These are phyloP conservation scores for Parascotia fuliginaria DNA, from an alignment of 2,888 invertebrate genomes.

Conservation along the genomic window DNA sequence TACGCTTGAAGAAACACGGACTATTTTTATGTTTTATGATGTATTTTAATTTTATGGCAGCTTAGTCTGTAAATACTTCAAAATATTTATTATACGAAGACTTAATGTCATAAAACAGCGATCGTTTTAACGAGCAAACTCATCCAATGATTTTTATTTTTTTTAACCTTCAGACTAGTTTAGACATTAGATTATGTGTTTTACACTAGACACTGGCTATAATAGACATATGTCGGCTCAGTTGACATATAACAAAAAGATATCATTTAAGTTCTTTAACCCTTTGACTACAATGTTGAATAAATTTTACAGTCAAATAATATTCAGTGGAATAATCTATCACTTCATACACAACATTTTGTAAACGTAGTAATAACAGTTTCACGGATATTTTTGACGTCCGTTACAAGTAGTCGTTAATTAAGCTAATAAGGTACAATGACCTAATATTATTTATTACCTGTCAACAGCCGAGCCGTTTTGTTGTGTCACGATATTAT, in stretches of 20 bases:
- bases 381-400: constrained; percentile 21
- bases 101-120: not conserved
- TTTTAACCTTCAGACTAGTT: no score
- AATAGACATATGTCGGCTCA: no score
- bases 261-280: not conserved
- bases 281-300: not conserved
- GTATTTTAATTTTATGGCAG: constrained; percentile 7
- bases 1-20: constrained; percentile 21
- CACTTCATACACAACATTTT: not conserved
- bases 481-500: constrained; percentile 29
- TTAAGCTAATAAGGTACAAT: constrained; percentile 43
- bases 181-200: no score
- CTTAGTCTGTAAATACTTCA: not conserved
- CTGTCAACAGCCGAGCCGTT: constrained; percentile 37
- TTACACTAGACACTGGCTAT: no score
- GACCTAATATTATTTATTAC: constrained; percentile 42
- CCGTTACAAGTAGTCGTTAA: constrained; percentile 35
- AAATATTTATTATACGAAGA: not conserved
- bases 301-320: not conserved
- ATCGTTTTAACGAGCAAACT: no score
- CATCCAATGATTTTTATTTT: no score
- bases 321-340: not conserved
- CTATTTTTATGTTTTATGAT: constrained; percentile 14
- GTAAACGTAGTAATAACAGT: constrained; percentile 1
- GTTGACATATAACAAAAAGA: no score